A percentile compares a stretch with the other conserved stretches of the same genome.
These are phyloP conservation scores for Falco novaeseelandiae DNA, from an alignment of 2,797 vertebrate species.

Conservation along the genomic window DNA sequence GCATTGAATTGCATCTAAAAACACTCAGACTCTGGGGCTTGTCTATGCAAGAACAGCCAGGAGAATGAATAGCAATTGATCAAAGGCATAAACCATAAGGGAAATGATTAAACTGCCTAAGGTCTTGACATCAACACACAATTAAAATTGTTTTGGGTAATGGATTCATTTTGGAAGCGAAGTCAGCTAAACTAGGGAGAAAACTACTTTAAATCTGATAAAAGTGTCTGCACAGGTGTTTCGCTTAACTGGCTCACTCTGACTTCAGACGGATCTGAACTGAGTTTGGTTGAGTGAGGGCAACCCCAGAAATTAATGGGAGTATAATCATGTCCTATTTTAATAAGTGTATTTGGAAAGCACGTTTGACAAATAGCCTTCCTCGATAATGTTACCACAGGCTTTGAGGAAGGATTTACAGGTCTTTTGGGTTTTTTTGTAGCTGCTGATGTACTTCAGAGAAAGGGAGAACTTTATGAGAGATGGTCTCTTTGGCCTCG, in stretches of 20 bases:
- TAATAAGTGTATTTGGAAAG: not conserved
- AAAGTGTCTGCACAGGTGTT: not conserved
- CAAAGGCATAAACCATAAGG: not conserved
- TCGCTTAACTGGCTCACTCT: not conserved
- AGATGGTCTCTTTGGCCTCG: not conserved
- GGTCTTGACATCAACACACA: not conserved
- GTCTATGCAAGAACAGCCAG: not conserved
- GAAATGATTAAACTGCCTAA: not conserved
- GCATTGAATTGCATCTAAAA: not conserved
- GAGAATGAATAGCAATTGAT: not conserved
- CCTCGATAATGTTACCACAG: not conserved
- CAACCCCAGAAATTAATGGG: not conserved
- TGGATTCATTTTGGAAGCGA: not conserved
- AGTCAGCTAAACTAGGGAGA: not conserved
- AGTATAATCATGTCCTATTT: not conserved
- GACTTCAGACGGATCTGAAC: not conserved
- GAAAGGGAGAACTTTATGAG: fast-evolving
- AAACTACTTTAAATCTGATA: not conserved
- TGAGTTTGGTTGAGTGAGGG: not conserved
- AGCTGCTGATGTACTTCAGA: fast-evolving
- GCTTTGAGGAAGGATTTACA: not conserved
- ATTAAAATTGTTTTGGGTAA: not conserved
- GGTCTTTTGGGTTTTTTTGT: not conserved
- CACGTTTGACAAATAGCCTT: not conserved
- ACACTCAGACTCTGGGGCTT: not conserved